Conservation (phyloP, 2,888 invertebrate genomes). For the Cheilosia vernalis region DNA sequence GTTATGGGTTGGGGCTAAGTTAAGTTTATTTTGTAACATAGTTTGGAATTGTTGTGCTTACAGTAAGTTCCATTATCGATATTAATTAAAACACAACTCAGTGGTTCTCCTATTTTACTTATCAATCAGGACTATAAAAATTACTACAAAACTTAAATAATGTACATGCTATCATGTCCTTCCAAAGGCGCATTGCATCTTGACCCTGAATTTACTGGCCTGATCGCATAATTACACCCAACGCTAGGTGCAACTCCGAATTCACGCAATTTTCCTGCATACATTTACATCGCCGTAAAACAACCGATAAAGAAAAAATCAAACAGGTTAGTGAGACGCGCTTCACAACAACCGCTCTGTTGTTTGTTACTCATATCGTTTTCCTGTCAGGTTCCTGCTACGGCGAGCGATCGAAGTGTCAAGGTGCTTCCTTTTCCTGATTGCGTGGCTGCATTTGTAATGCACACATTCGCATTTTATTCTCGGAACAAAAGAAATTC, state of each 20-base stretch:
- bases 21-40: too few species aligned
- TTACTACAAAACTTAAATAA: background rate
- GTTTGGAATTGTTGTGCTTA: too few species aligned
- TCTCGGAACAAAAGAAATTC: slow-evolving; percentile 19
- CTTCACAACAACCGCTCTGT: slow-evolving; percentile 22
- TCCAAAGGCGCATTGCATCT: slow-evolving; percentile 59
- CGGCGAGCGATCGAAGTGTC: slow-evolving; percentile 55
- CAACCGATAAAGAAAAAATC: slow-evolving; percentile 26
- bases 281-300: slow-evolving; percentile 11
- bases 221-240: slow-evolving; percentile 9
- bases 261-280: slow-evolving; percentile 28
- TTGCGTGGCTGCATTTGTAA: slow-evolving; percentile 38
- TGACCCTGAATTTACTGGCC: slow-evolving; percentile 56
- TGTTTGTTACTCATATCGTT: slow-evolving; percentile 55
- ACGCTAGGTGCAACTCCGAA: slow-evolving; percentile 24
- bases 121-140: background rate
- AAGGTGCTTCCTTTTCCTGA: slow-evolving; percentile 75
- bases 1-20: too few species aligned
- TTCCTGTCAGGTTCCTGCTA: slow-evolving; percentile 67
- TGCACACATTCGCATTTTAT: slow-evolving; percentile 21
- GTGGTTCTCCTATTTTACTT: background rate
- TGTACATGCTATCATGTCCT: slow-evolving; percentile 23
- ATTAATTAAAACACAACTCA: too few species aligned
- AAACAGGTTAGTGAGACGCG: slow-evolving; percentile 55
- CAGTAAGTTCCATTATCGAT: too few species aligned